Evolutionary conservation across 1,140 invertebrate genomes (phyloP), one percentile per base, ranked within the genome.

Genomic region (Drosophila ohnishii): DNA sequence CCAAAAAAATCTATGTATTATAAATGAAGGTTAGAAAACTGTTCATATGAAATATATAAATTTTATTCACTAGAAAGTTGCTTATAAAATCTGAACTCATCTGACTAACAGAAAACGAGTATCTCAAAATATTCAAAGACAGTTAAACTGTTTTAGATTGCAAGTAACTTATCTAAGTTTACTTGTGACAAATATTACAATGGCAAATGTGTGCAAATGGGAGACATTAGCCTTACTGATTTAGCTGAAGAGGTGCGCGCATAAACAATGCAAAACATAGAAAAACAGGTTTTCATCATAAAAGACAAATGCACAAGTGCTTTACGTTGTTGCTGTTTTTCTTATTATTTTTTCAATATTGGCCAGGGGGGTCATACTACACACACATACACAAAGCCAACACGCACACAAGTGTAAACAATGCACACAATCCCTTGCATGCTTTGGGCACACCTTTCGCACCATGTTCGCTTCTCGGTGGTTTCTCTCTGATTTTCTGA

Each of bases 381-480:
- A 42, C 35, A 60, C 37, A 16, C 25, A 35, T 3, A 30, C 47
- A 51, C 59, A 35, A 14, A 13, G 42, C 11, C 34, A 34, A 48
- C n/a, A 60, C 53, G 30, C 44, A 83, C 51, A 72, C 75, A 80
- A 69, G 71, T 48, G 57, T 80, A 84, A 84, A 79, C 71, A 87
- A 79, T 76, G 63, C 79, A 78, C 40, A 69, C 34, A 65, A 63
- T 81, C 61, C 60, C 66, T 82, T 67, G 51, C 51, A 69, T 65
- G 44, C 34, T 55, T 60, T 67, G 58, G 74, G 63, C 51, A 35
- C 63, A 56, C 74, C 63, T 50, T 28, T 63, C 32, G 53, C 56
- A 71, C 40, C 48, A 47, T 35, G 19, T 66, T 32, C 28, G 53
- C 28, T 51, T 56, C 58, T 61, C 22, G 37, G 53, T 65, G 45